A percentile compares a stretch with the other conserved stretches of the same genome.
phyloP scores from a whole-genome alignment of 2,113 vertebrate species.

The Neopipo cinnamomea region DNA sequence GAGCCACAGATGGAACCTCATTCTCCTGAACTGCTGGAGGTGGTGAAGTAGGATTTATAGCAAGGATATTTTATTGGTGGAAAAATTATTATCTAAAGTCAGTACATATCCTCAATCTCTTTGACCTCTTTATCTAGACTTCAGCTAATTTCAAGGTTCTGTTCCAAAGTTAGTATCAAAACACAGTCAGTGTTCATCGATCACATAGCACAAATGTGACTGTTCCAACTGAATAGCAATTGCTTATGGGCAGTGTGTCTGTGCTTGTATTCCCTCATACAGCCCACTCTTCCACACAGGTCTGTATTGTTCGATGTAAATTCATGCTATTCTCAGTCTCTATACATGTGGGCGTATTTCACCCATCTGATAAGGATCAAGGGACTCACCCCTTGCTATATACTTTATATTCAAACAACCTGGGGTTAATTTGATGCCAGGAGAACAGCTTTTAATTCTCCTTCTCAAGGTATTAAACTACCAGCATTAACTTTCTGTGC shows the following conservation, averaged over 20 bases:
- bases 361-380: neutral
- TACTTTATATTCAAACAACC: slow-evolving; percentile 33
- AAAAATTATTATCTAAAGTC: neutral
- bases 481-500: slow-evolving; percentile 38
- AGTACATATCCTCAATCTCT: neutral
- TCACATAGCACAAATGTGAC: neutral
- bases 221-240: neutral
- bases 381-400: neutral
- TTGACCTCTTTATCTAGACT: neutral
- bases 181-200: neutral
- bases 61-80: neutral
- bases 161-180: neutral
- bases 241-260: neutral
- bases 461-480: slow-evolving; percentile 14
- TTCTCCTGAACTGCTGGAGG: neutral
- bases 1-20: neutral
- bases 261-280: neutral
- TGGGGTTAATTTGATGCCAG: slow-evolving; percentile 35
- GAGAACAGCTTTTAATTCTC: slow-evolving; percentile 37
- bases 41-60: neutral
- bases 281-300: neutral
- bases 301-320: neutral
- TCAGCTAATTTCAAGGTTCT: neutral
- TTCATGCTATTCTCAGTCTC: neutral
- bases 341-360: neutral